Base-by-base conservation (phyloP, 2,113 vertebrate species). In the Thalassarche chlororhynchos region DNA sequence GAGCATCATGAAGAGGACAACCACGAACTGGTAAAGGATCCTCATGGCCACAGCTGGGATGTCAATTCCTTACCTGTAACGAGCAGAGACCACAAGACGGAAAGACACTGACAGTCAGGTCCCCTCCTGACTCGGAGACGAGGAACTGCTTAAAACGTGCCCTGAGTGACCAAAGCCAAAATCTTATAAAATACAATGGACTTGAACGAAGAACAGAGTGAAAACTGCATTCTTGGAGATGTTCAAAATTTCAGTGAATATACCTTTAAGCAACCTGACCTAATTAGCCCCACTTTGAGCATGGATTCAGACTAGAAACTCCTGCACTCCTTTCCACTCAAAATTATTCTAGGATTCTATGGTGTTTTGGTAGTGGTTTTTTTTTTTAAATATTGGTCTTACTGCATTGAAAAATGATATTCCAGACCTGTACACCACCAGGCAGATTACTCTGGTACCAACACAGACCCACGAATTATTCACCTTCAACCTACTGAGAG, bases 21-120 rank as follows among this genome's bases (percentile, higher is more conserved):
- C 52, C 52, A 97, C 76, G n/a, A 97, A 76, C 20, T 31, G 3
- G 40, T 89, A 87, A 32, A 97, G 79, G 76, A 92, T 84, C 84
- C 84, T 95, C 95, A 96, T 96, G 87, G 86, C 47, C 68, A 29
- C 71, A 29, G 80, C 12, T 68, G 71, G 28, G 58, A 42, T 51
- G 44, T 12, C 26, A 79, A 60, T 32, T 64, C 66, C 42, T 76
- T n/a, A 46, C 42, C 95, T 94, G 76, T 18, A 64, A 47, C 5
- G 13, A 71, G 28, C 60, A 75, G 70, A 92, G 28, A 49, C 8
- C 11, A 74, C 14, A 36, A 64, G 21, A 54, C 6, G 2, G 1
- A 54, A 28, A 40, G 55, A 28, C 23, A 23, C 8, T 15, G 36
- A 55, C 46, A 46, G 18, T 46, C 46, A 46, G 3, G 24, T 38